A percentile compares a stretch with the other conserved stretches of the same genome.
phyloP scores from a whole-genome alignment of 2,113 vertebrate species.

The Triplophysa rosa region DNA sequence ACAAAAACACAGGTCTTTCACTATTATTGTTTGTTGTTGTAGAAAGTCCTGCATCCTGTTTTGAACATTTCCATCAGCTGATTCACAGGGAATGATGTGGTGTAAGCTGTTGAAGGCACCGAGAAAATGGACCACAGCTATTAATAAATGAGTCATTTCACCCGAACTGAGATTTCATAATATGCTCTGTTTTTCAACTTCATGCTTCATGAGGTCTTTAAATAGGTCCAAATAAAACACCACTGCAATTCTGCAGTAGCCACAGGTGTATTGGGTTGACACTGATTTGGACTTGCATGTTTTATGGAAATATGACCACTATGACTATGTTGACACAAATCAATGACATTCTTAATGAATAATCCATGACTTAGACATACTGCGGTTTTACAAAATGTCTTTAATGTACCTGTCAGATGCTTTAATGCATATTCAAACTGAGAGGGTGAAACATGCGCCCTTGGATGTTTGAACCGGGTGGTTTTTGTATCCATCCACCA shows the following conservation, averaged over 20 bases:
- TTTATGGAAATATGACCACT: neutral
- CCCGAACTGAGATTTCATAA: conserved; percentile 33
- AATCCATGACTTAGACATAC: conserved; percentile 6
- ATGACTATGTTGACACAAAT: conserved; percentile 20
- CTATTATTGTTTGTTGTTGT: neutral
- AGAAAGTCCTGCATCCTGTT: conserved; percentile 35
- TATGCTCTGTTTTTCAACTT: conserved; percentile 1
- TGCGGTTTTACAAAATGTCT: neutral
- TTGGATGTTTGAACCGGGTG: no score
- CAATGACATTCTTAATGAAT: neutral
- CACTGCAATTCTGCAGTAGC: conserved; percentile 14
- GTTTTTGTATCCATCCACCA: no score
- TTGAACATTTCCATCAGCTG: conserved; percentile 35
- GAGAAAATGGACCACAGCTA: conserved; percentile 19
- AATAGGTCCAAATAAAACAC: conserved; percentile 18
- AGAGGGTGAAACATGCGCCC: no score
- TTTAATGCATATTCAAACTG: no score
- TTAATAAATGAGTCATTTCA: conserved; percentile 47
- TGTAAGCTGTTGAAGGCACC: conserved; percentile 17
- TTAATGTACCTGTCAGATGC: neutral
- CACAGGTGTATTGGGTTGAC: conserved; percentile 5
- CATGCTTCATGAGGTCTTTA: conserved; percentile 7
- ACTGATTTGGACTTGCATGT: neutral
- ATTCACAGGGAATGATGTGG: conserved; percentile 38
- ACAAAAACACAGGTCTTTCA: neutral